Evolutionary conservation across 1,140 invertebrate genomes (phyloP), one percentile per base, ranked within the genome.

Genomic region (Leptinotarsa defecta): DNA sequence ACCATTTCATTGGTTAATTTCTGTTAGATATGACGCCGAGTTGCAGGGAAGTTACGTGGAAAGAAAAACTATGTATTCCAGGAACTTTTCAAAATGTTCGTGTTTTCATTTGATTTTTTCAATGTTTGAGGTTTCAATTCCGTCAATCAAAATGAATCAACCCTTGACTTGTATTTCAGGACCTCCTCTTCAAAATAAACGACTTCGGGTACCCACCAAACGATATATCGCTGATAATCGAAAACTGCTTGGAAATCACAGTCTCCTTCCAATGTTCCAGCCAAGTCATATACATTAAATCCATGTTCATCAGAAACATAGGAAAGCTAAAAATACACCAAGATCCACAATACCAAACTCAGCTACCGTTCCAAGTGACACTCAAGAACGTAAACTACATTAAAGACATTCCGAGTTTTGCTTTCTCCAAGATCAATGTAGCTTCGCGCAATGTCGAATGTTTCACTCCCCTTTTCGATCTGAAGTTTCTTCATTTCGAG

Each of bases 341-440:
- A 20, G 13, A 22, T 19, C 52, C 52, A 8, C 34, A 43, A 0
- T 71, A 65, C 22, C 62, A 72, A 13, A 52, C 77, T 1, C 63
- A 72, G 62, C 17, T 78, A 13, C 87, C 87, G 5, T 80, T 86
- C 1, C 86, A 86, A 78, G 81, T 88, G 3, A 80, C 74, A 6
- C 84, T 89, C 68, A 85, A 87, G 73, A 88, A 88, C 78, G 83
- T 88, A 3, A 83, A 75, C 69, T 83, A 86, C 78, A 82, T 89
- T 1, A 78, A 85, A 11, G 82, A 83, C 1, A 82, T 89, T 3
- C 87, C 88, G 3, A 81, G 75, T 73, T 83, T 84, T 20, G 81
- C 85, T n/a, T 88, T 89, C 62, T 85, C 86, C 3, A 74, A 78
- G 67, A 71, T 74, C 19, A 43, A 78, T 5, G 67, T 62, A 62